These are phyloP conservation scores for Lathronympha strigana DNA, from an alignment of 2,888 invertebrate genomes.

Conservation along the genomic window DNA sequence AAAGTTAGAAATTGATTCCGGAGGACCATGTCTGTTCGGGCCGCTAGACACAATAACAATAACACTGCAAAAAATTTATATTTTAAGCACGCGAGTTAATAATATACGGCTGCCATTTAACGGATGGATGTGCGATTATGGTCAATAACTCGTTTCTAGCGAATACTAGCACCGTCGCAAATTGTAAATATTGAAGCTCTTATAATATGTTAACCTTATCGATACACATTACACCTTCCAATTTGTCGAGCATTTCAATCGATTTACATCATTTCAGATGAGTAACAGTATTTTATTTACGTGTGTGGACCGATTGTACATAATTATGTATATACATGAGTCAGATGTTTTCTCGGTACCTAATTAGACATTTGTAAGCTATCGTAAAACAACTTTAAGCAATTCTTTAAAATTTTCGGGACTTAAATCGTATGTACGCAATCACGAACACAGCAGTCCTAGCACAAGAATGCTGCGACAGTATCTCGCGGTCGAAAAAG, in stretches of 20 bases:
- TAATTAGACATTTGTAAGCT: background rate
- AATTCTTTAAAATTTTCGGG: too few relatives aligned
- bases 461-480: too few relatives aligned
- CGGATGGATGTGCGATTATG: constrained; percentile 13
- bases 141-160: constrained; percentile 21
- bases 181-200: constrained; percentile 24
- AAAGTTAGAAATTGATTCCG: background rate
- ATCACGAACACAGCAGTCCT: too few relatives aligned
- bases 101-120: constrained; percentile 14
- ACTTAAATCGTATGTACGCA: too few relatives aligned
- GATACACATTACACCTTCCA: constrained; percentile 20
- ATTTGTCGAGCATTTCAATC: constrained; percentile 42
- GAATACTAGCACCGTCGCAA: constrained; percentile 14
- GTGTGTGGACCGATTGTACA: constrained; percentile 6
- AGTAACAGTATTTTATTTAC: constrained; percentile 39
- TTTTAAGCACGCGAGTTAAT: background rate
- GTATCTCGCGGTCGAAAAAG: too few relatives aligned
- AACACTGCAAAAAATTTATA: background rate
- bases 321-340: background rate
- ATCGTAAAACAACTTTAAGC: background rate
- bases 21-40: background rate
- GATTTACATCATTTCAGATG: constrained; percentile 51
- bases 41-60: background rate
- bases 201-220: constrained; percentile 17
- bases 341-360: background rate